phyloP scores from a whole-genome alignment of 1,140 invertebrate genomes.

The Hesperophylax magnus region DNA sequence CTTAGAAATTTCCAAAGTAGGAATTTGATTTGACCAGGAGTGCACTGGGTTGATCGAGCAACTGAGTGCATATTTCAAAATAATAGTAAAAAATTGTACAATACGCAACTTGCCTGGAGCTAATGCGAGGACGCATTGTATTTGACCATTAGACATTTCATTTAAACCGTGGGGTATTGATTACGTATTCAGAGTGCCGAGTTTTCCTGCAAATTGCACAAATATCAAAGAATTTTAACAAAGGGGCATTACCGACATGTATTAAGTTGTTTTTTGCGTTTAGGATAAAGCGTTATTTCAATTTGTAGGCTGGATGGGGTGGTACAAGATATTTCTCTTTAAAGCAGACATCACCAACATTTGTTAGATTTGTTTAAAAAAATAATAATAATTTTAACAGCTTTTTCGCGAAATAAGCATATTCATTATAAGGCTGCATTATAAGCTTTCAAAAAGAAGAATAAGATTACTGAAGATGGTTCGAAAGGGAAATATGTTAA shows the following conservation, averaged over 20 bases:
- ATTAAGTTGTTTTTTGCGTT: constrained; percentile 53
- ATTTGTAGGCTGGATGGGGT: constrained; percentile 39
- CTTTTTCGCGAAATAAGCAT: too few relatives aligned
- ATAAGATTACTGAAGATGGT: too few relatives aligned
- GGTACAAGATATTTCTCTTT: background rate
- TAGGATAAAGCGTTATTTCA: constrained; percentile 46
- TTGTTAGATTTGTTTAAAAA: too few relatives aligned
- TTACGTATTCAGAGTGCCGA: constrained; percentile 54
- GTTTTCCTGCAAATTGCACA: constrained; percentile 57
- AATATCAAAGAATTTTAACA: constrained; percentile 56
- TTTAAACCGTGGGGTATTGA: constrained; percentile 53
- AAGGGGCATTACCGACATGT: constrained; percentile 57
- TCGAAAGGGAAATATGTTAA: too few relatives aligned
- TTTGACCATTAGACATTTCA: constrained; percentile 49
- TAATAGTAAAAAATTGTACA: constrained; percentile 41
- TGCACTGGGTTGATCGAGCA: constrained; percentile 37
- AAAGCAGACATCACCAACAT: background rate
- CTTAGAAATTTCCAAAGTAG: background rate
- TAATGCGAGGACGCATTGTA: constrained; percentile 46
- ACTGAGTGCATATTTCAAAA: constrained; percentile 46
- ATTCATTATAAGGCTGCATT: too few relatives aligned
- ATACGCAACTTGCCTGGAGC: constrained; percentile 22
- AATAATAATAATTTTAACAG: too few relatives aligned
- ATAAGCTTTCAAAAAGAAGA: too few relatives aligned
- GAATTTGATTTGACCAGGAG: constrained; percentile 45